Conservation (phyloP, 1,140 invertebrate genomes). For the Whitmania pigra region DNA sequence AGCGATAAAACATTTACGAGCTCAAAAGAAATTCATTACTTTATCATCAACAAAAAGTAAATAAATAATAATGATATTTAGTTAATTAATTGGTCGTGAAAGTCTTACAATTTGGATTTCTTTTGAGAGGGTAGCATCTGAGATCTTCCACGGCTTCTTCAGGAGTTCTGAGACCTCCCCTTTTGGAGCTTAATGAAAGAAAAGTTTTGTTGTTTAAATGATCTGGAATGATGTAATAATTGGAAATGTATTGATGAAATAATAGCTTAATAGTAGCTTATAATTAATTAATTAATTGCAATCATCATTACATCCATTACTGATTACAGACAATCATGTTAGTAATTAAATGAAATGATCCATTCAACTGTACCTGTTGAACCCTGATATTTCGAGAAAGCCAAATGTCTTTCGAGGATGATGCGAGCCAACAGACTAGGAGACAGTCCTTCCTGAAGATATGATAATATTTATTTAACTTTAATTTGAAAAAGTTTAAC, state of each 20-base stretch:
- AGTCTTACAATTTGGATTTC: conserved; percentile 59
- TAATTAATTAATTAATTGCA: too few relatives aligned
- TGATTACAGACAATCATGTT: too few relatives aligned
- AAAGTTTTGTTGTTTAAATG: background rate
- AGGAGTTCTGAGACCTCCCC: conserved; percentile 49
- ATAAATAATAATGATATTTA: background rate
- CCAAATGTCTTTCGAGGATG: conserved; percentile 51
- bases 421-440: conserved; percentile 54
- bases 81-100: background rate
- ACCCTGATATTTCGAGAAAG: conserved; percentile 26
- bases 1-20: too few relatives aligned
- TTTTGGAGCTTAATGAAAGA: conserved; percentile 31
- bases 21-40: background rate
- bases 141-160: conserved; percentile 58
- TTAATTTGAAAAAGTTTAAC: conserved; percentile 1
- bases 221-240: too few relatives aligned
- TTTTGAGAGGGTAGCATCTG: conserved; percentile 56
- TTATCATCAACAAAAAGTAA: too few relatives aligned
- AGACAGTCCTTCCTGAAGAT: conserved; percentile 42
- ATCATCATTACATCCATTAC: too few relatives aligned
- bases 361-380: conserved; percentile 19
- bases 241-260: too few relatives aligned
- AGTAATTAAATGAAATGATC: too few relatives aligned
- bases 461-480: background rate
- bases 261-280: too few relatives aligned